phyloP scores from a whole-genome alignment of 2,888 invertebrate genomes.

The Drosophila differens region DNA sequence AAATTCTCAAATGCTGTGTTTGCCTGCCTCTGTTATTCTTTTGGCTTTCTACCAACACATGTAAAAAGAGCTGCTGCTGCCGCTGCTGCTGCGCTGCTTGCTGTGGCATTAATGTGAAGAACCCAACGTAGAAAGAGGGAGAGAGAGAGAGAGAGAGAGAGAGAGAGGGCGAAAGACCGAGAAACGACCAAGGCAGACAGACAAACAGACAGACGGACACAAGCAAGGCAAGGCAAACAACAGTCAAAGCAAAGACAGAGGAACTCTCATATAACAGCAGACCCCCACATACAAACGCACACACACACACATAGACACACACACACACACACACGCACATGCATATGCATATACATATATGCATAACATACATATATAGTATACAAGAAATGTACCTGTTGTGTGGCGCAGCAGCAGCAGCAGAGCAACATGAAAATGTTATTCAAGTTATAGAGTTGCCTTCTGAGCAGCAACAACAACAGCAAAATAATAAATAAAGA shows the following conservation, averaged over 20 bases:
- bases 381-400: slow-evolving; percentile 47
- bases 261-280: slow-evolving; percentile 68
- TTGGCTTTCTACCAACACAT: slow-evolving; percentile 68
- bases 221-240: slow-evolving; percentile 11
- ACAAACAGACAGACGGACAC: slow-evolving; percentile 25
- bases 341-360: slow-evolving; percentile 23
- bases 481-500: slow-evolving; percentile 39
- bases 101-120: slow-evolving; percentile 34
- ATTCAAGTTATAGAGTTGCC: slow-evolving; percentile 59
- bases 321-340: slow-evolving; percentile 4
- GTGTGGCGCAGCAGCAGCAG: slow-evolving; percentile 32
- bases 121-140: not conserved
- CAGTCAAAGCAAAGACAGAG: slow-evolving; percentile 34
- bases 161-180: slow-evolving; percentile 9
- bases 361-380: slow-evolving; percentile 36
- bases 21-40: slow-evolving; percentile 57
- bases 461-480: slow-evolving; percentile 31
- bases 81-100: slow-evolving; percentile 21
- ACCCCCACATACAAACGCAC: slow-evolving; percentile 27
- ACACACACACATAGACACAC: slow-evolving; percentile 4
- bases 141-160: too few species aligned
- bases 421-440: slow-evolving; percentile 51
- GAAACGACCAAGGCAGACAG: slow-evolving; percentile 67
- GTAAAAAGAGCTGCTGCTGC: slow-evolving; percentile 9
- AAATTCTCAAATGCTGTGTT: slow-evolving; percentile 63